Conservation (phyloP, 37 sponge, comb jelly and placozoan genomes). For the Beroe forskalii region DNA sequence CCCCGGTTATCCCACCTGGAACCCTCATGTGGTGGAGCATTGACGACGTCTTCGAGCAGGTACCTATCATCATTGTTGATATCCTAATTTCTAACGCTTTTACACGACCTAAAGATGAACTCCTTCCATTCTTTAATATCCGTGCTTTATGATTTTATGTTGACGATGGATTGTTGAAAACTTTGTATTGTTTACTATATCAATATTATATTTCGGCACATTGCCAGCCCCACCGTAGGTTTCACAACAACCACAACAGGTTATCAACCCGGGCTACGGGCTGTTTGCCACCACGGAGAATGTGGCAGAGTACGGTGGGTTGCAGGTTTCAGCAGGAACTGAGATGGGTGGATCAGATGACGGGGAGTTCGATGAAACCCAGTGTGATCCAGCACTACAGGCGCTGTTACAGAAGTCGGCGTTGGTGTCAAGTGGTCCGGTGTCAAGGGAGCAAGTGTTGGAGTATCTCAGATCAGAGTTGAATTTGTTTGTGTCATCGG, state of each 20-base stretch:
- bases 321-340: background rate
- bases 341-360: background rate
- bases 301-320: conserved; percentile 1
- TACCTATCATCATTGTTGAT: no score
- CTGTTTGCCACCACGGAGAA: conserved; percentile 54
- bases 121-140: no score
- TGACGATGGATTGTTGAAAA: no score
- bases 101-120: no score
- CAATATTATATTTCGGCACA: no score
- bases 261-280: conserved; percentile 46
- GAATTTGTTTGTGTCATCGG: conserved; percentile 30
- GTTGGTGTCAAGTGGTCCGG: background rate
- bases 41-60: conserved; percentile 48
- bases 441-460: background rate
- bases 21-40: conserved; percentile 64
- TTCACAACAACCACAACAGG: no score
- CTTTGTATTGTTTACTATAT: no score
- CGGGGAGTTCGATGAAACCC: background rate
- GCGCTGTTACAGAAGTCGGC: background rate
- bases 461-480: conserved; percentile 8
- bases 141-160: no score
- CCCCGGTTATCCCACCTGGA: conserved; percentile 8
- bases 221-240: no score
- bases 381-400: background rate
- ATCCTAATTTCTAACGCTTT: no score